These are phyloP conservation scores for Pygoscelis antarcticus DNA, from an alignment of 2,113 vertebrate species.

Conservation along the genomic window DNA sequence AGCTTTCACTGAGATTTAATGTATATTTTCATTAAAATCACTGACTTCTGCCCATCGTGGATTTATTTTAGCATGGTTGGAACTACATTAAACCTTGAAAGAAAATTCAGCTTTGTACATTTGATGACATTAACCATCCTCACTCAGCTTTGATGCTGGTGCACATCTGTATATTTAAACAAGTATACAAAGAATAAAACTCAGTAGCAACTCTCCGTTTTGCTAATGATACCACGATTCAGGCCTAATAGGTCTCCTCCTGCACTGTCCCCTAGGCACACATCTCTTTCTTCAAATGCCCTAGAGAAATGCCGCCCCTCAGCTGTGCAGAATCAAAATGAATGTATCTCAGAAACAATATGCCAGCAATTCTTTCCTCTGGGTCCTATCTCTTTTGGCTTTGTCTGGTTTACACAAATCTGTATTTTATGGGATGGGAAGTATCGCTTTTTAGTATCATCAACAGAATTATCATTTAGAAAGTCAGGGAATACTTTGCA, in stretches of 20 bases:
- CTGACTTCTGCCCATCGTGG: rapidly evolving
- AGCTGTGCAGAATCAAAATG: not conserved
- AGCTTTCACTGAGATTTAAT: not conserved
- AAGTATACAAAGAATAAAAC: not conserved
- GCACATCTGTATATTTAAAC: not conserved
- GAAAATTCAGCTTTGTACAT: not conserved
- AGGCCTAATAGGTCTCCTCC: not conserved
- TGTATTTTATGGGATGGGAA: not conserved
- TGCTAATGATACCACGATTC: rapidly evolving
- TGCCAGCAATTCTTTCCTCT: not conserved
- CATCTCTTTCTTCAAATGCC: not conserved
- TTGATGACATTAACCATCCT: not conserved
- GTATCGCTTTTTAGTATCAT: not conserved
- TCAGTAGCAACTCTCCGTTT: not conserved
- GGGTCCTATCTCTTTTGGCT: not conserved
- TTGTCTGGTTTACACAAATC: not conserved
- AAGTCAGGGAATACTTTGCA: not conserved
- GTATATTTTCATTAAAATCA: not conserved
- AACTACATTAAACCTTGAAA: not conserved
- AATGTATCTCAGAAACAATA: not conserved
- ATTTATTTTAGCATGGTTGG: not conserved
- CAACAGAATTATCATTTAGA: not conserved
- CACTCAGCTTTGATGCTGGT: not conserved
- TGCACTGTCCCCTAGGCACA: not conserved
- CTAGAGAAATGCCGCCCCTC: not conserved